Conservation (phyloP, 2,888 invertebrate genomes). For the Rotaria magnacalcarata region DNA sequence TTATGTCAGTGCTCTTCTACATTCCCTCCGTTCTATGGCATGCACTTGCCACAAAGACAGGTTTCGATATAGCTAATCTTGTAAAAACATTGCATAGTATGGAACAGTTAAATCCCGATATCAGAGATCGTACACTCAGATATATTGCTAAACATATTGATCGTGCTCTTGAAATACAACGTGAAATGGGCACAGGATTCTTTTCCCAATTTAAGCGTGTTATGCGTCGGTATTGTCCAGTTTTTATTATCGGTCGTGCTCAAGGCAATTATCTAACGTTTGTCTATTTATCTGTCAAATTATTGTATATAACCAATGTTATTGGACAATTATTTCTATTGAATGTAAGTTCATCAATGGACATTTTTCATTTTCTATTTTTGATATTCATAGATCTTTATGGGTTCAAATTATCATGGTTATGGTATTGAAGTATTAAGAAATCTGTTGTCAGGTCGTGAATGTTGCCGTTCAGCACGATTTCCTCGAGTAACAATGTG, state of each 20-base stretch:
- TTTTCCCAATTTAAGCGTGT: conserved; percentile 41
- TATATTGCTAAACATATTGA: conserved; percentile 46
- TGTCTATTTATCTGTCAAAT: conserved; percentile 44
- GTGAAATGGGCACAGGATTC: conserved; percentile 41
- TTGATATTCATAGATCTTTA: conserved; percentile 6
- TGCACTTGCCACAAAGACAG: conserved; percentile 40
- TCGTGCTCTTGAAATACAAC: conserved; percentile 45
- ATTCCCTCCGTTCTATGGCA: conserved; percentile 47
- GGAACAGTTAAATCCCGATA: conserved; percentile 46
- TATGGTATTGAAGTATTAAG: conserved; percentile 45
- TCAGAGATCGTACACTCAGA: conserved; percentile 42
- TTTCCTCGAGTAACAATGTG: conserved; percentile 47
- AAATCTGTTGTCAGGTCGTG: conserved; percentile 38
- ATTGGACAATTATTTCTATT: conserved; percentile 45
- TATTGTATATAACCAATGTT: conserved; percentile 45
- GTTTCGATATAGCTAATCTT: conserved; percentile 45
- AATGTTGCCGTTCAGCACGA: conserved; percentile 38
- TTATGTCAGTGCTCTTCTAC: conserved; percentile 47
- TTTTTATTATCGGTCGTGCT: conserved; percentile 40
- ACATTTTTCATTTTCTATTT: background rate
- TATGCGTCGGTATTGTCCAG: conserved; percentile 36
- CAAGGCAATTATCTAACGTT: conserved; percentile 45
- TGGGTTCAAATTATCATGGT: conserved; percentile 42
- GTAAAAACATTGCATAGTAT: conserved; percentile 44
- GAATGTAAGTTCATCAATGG: background rate